Conservation (phyloP, 2,797 vertebrate species). For the Manis pentadactyla region DNA sequence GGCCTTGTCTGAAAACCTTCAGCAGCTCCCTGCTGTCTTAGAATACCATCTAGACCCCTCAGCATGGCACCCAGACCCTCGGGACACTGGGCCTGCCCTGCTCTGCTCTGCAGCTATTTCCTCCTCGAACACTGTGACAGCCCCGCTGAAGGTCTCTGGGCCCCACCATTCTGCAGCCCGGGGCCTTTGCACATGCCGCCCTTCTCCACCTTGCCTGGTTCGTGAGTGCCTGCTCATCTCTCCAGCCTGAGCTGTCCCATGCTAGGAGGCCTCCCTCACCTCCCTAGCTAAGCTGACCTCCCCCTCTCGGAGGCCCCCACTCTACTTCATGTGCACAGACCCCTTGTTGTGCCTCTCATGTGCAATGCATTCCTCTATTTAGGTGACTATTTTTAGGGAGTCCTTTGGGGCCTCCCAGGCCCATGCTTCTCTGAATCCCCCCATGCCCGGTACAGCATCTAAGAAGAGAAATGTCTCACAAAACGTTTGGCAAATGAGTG, state of each 20-base stretch:
- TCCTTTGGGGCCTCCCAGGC: not conserved
- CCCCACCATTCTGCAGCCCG: not conserved
- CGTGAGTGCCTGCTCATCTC: not conserved
- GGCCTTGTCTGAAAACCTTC: not conserved
- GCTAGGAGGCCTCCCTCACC: not conserved
- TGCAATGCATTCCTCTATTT: not conserved
- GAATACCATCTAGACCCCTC: not conserved
- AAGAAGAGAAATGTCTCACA: too few species aligned
- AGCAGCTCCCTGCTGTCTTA: not conserved
- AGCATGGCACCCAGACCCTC: accelerated
- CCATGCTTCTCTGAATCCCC: not conserved
- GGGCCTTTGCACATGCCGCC: not conserved
- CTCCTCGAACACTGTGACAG: not conserved
- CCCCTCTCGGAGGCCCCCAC: not conserved
- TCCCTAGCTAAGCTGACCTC: not conserved
- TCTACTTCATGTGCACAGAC: too few species aligned
- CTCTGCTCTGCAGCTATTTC: not conserved
- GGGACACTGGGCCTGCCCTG: not conserved
- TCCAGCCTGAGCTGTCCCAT: not conserved
- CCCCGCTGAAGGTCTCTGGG: too few species aligned
- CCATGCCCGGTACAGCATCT: not conserved
- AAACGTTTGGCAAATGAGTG: not conserved
- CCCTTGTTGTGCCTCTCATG: accelerated
- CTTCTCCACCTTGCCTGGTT: not conserved
- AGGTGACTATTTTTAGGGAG: not conserved